phyloP scores from a whole-genome alignment of 2,797 vertebrate genomes.

The Urocyon cinereoargenteus region DNA sequence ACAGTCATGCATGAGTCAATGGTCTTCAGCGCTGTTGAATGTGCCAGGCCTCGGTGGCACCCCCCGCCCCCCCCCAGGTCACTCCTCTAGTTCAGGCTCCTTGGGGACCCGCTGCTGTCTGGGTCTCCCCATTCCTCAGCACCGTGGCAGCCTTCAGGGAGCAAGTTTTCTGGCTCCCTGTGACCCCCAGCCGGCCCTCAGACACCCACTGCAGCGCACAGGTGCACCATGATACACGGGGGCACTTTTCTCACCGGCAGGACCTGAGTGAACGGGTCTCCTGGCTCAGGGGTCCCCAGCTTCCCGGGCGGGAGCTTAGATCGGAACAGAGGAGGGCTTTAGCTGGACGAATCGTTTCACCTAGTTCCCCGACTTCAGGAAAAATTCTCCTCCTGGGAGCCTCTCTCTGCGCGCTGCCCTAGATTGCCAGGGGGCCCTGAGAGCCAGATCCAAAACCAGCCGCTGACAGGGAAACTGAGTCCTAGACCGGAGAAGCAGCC shows the following conservation, averaged over 20 bases:
- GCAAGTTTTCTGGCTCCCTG: neutral
- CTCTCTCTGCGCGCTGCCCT: neutral
- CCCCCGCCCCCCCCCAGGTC: too few relatives aligned
- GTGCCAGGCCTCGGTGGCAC: too few relatives aligned
- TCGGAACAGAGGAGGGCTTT: neutral
- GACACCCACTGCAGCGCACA: neutral
- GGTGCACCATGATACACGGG: accelerated
- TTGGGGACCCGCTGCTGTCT: neutral
- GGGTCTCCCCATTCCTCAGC: neutral
- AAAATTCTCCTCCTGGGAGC: conserved; percentile 26
- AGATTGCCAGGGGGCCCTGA: neutral
- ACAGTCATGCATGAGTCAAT: neutral
- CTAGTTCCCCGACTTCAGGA: conserved; percentile 11
- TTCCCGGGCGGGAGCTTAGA: neutral
- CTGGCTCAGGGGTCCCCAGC: neutral
- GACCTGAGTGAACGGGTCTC: neutral
- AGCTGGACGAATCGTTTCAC: conserved; percentile 29
- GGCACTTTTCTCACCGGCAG: neutral
- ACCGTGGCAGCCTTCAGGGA: neutral
- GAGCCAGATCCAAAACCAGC: neutral
- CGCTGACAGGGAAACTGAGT: conserved; percentile 33
- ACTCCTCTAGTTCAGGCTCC: neutral
- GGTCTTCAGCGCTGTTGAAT: neutral
- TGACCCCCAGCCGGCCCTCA: neutral
- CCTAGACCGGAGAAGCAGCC: neutral